A percentile compares a stretch with the other conserved stretches of the same genome.
Conservation (phyloP, 2,888 invertebrate genomes). For the Torymus auratus region DNA sequence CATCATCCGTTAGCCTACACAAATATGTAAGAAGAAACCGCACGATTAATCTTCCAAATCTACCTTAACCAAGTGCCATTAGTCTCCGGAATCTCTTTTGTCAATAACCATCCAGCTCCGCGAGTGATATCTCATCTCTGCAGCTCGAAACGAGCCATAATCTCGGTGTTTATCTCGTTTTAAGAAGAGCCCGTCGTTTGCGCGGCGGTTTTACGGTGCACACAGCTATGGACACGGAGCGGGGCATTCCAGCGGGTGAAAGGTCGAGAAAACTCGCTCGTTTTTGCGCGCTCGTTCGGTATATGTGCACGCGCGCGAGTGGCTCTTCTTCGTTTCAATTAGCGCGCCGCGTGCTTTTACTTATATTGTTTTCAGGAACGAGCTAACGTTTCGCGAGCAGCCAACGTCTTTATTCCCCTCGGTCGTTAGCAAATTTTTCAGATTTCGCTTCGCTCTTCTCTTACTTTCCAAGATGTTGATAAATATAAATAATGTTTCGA, state of each 20-base stretch:
- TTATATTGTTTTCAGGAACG: conserved; percentile 4
- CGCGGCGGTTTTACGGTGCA: not conserved
- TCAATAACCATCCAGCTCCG: too few species aligned
- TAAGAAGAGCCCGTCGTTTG: not conserved
- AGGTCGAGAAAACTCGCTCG: conserved; percentile 51
- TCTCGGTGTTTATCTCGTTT: too few species aligned
- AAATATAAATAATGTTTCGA: too few species aligned
- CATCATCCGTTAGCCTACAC: too few species aligned
- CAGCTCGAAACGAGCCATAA: too few species aligned
- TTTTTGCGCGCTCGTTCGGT: conserved; percentile 14
- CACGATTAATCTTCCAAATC: too few species aligned
- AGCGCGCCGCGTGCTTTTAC: conserved; percentile 32
- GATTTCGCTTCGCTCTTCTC: not conserved
- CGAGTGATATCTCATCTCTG: too few species aligned
- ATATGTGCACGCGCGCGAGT: conserved; percentile 17
- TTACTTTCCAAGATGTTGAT: not conserved
- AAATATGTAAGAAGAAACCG: too few species aligned
- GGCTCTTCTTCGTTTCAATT: conserved; percentile 38
- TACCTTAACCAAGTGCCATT: too few species aligned
- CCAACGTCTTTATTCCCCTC: conserved; percentile 35
- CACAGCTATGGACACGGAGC: too few species aligned
- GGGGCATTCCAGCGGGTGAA: conserved; percentile 48
- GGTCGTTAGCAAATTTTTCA: conserved; percentile 35
- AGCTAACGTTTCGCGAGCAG: not conserved
- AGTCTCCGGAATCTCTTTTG: too few species aligned